These are phyloP conservation scores for Basileuterus tristriatus DNA, from an alignment of 2,797 vertebrate genomes.

Conservation along the genomic window DNA sequence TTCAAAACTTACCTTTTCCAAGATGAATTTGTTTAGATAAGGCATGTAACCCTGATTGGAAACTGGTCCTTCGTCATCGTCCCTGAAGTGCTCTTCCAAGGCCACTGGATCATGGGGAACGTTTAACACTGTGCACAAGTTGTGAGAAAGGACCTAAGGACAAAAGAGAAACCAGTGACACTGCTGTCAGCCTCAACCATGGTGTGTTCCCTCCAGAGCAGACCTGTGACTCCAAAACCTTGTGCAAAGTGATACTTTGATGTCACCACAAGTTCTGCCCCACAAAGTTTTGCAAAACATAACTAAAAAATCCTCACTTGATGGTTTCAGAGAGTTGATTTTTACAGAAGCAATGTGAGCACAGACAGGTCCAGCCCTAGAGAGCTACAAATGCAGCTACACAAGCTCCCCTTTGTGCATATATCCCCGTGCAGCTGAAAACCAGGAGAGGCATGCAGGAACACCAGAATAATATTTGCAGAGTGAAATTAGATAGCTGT, in stretches of 20 bases:
- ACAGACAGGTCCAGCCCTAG: neutral
- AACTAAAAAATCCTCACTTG: neutral
- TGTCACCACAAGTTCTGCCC: neutral
- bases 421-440: neutral
- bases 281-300: neutral
- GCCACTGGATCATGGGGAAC: slow-evolving; percentile 96
- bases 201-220: neutral
- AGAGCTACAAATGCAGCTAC: neutral
- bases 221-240: neutral
- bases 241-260: neutral
- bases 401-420: neutral
- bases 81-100: slow-evolving; percentile 95
- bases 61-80: slow-evolving; percentile 95
- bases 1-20: slow-evolving; percentile 88
- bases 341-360: rapidly evolving
- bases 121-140: slow-evolving; percentile 91
- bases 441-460: neutral
- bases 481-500: neutral
- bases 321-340: neutral
- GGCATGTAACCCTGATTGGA: slow-evolving; percentile 99
- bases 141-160: slow-evolving; percentile 94
- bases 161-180: neutral
- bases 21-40: slow-evolving; percentile 95
- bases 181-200: neutral
- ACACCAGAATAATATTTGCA: neutral